These are phyloP conservation scores for Tanypteryx hageni DNA, from an alignment of 2,888 invertebrate species.

Conservation along the genomic window DNA sequence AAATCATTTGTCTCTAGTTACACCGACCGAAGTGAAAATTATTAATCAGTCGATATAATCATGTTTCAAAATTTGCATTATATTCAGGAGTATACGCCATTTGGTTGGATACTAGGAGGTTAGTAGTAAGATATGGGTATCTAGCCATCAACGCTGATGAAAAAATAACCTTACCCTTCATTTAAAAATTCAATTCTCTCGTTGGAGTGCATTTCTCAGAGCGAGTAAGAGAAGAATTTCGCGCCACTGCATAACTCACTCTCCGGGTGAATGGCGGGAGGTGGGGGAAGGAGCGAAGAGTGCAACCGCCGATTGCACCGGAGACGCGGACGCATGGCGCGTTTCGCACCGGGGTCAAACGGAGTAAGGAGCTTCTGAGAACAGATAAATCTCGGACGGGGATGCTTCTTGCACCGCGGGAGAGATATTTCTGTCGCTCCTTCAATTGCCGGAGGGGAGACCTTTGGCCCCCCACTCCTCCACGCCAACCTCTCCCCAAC, in stretches of 20 bases:
- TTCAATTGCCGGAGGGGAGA: conserved; percentile 37
- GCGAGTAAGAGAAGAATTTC: neutral
- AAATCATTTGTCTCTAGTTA: no score
- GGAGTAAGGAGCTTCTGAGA: conserved; percentile 14
- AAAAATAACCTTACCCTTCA: neutral
- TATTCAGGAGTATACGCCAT: no score
- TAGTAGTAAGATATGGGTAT: no score
- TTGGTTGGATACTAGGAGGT: no score
- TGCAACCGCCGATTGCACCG: neutral
- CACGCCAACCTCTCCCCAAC: neutral
- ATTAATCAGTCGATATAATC: no score
- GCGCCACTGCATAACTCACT: neutral
- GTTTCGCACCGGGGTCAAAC: neutral
- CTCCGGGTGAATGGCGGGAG: neutral
- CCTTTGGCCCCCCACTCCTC: no score
- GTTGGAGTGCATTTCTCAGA: neutral
- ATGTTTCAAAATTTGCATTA: no score
- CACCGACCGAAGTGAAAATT: no score
- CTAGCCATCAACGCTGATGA: no score
- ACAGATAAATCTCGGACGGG: conserved; percentile 56
- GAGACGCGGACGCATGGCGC: neutral
- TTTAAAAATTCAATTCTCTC: neutral
- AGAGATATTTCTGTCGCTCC: conserved; percentile 25
- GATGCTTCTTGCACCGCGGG: neutral
- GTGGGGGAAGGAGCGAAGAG: neutral